Evolutionary conservation across 2,888 invertebrate species (phyloP), one percentile per base, ranked within the genome.

Genomic region (Tetrapedia diversipes): DNA sequence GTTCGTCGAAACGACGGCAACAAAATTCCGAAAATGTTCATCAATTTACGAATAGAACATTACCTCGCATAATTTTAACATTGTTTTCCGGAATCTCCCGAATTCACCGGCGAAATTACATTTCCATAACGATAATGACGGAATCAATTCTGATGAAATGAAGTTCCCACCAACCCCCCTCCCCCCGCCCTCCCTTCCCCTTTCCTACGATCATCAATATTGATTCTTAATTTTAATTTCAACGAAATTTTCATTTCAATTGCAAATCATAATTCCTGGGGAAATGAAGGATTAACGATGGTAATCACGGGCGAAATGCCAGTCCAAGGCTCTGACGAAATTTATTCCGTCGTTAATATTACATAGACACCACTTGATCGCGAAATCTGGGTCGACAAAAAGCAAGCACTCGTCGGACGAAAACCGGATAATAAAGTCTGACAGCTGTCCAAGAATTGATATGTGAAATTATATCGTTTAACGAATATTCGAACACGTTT

Each of bases 211-310:
- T 45, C 43, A 4, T 24, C 45, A 10, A 47, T 60, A 60, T 45
- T 16, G 60, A 60, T 60, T 47, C 45, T 45, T 59, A 43, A 59
- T 43, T 59, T 59, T 59, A 43, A 43, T 59, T 29, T 11, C 43
- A 4, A 2, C 29, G 57, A 29, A 59, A 43, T 43, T 43, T 43
- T 60, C 60, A 34, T 60, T 45, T 34, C 47, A 47, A 32, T 45
- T 24, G 16, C 60, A 14, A 34, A 32, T 47, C 22, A 32, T 16
- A 16, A n/a, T 22, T 8, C 16, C 4, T 22, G 0, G 24, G 19
- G 8, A 60, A 47, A 22, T 59, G 19, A 29, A 43, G 43, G 32
- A 60, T 60, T 34, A 47, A 24, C 32, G 32, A 16, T 14, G 63
- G 14, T 24, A 22, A 22, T n/a, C n/a, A 3, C 8, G 3, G 2